Evolutionary conservation across 1,140 invertebrate species (phyloP).

Genomic region (Drosophila serrata): DNA sequence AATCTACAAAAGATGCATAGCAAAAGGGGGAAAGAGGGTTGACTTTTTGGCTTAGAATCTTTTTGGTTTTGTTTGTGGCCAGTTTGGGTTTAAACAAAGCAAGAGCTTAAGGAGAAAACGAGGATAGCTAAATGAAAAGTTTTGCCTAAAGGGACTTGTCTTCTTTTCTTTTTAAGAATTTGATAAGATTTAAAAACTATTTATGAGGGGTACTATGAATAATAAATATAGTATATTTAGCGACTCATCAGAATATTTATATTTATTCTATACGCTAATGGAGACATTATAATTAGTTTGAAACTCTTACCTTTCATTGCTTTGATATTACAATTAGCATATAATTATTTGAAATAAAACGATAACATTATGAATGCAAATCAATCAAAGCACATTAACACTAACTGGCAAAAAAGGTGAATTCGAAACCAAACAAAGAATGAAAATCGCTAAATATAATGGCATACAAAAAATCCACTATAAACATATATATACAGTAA

Average conservation of each 20-base stretch:
- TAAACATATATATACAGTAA: constrained; percentile 15
- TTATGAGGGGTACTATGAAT: background rate
- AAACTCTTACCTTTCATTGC: constrained; percentile 32
- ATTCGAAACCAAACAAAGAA: constrained; percentile 22
- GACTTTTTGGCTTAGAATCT: constrained; percentile 50
- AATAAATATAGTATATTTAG: background rate
- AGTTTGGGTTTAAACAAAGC: constrained; percentile 38
- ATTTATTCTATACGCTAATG: background rate
- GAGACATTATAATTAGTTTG: constrained; percentile 4
- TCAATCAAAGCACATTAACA: constrained; percentile 18
- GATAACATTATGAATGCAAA: constrained; percentile 7
- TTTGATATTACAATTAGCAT: constrained; percentile 15
- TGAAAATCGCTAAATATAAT: background rate
- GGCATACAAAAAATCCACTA: constrained; percentile 4
- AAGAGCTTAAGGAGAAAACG: constrained; percentile 10
- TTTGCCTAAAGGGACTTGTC: background rate
- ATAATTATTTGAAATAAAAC: constrained; percentile 7
- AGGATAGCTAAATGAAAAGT: constrained; percentile 4
- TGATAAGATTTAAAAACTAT: background rate
- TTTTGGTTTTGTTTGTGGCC: constrained; percentile 52
- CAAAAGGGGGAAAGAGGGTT: constrained; percentile 11
- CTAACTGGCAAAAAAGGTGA: background rate
- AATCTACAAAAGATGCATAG: constrained; percentile 46
- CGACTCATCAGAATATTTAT: no score
- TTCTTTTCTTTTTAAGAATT: background rate